Evolutionary conservation across 2,888 invertebrate genomes (phyloP).

Genomic region (Masnerella sp.): DNA sequence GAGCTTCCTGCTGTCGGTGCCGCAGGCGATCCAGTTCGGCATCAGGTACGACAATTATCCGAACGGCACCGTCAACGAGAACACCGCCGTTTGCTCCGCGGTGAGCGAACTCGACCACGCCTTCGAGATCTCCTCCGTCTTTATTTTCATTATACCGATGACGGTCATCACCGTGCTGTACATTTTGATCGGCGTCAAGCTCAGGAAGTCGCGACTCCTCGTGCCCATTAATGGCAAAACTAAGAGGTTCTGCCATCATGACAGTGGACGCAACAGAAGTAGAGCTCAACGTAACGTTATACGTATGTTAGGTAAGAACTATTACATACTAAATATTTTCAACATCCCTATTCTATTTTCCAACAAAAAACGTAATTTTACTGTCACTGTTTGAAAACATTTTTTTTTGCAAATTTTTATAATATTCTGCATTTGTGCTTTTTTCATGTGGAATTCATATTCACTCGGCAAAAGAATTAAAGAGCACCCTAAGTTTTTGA

Average conservation of each 20-base stretch:
- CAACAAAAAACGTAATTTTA: no score
- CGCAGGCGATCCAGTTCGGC: conserved; percentile 90
- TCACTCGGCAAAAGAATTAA: no score
- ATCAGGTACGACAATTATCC: conserved; percentile 79
- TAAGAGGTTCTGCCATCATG: conserved; percentile 80
- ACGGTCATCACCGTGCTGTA: conserved; percentile 90
- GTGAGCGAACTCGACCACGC: conserved; percentile 83
- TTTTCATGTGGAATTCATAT: no score
- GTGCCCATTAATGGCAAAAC: conserved; percentile 79
- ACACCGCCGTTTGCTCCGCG: conserved; percentile 81
- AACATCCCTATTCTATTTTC: no score
- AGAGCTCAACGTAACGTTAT: conserved; percentile 83
- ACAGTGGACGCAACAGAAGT: conserved; percentile 72
- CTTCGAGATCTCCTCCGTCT: conserved; percentile 88
- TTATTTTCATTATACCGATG: conserved; percentile 93
- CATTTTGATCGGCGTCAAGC: conserved; percentile 85
- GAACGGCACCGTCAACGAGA: conserved; percentile 75
- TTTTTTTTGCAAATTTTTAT: no score
- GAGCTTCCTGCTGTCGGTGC: conserved; percentile 85
- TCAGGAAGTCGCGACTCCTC: conserved; percentile 80
- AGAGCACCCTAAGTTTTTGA: no score
- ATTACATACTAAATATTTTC: no score
- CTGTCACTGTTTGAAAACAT: no score
- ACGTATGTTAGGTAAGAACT: conserved; percentile 90
- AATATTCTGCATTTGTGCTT: no score